Percentiles rank a stretch among this genome's conserved stretches.
Evolutionary conservation across 2,888 invertebrate species (phyloP).

Genomic region (Agonopterix alstromeriana): DNA sequence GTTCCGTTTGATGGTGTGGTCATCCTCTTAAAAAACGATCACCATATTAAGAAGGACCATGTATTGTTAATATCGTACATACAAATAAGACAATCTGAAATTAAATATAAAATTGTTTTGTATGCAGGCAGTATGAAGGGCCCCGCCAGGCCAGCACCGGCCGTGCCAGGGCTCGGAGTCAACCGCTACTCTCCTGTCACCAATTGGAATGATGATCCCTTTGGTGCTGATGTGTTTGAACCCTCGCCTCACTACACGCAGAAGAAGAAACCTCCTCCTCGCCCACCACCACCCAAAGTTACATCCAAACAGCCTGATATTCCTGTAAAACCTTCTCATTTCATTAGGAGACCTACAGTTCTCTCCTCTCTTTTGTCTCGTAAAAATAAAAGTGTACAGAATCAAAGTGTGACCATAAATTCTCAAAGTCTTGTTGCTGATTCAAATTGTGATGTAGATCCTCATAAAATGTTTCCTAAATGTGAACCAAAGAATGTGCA

Average conservation of each 20-base stretch:
- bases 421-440: constrained; percentile 34
- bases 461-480: constrained; percentile 60
- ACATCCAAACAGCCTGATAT: constrained; percentile 49
- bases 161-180: constrained; percentile 55
- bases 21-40: no score
- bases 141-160: constrained; percentile 77
- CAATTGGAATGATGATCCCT: constrained; percentile 70
- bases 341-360: constrained; percentile 66
- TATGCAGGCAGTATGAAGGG: constrained; percentile 70
- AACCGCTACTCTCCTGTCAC: constrained; percentile 75
- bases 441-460: constrained; percentile 43
- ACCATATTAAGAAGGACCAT: no score
- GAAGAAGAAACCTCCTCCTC: constrained; percentile 83
- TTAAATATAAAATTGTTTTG: neutral
- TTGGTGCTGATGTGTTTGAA: constrained; percentile 68
- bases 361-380: constrained; percentile 56
- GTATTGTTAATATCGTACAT: no score
- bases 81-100: constrained; percentile 7
- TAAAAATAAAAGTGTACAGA: constrained; percentile 36
- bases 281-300: constrained; percentile 82
- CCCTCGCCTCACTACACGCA: constrained; percentile 56
- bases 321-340: constrained; percentile 72
- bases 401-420: constrained; percentile 21
- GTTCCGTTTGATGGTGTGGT: no score
- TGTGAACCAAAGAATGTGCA: constrained; percentile 65